phyloP scores from a whole-genome alignment of 2,888 invertebrate species.

The Macrophya alboannulata region DNA sequence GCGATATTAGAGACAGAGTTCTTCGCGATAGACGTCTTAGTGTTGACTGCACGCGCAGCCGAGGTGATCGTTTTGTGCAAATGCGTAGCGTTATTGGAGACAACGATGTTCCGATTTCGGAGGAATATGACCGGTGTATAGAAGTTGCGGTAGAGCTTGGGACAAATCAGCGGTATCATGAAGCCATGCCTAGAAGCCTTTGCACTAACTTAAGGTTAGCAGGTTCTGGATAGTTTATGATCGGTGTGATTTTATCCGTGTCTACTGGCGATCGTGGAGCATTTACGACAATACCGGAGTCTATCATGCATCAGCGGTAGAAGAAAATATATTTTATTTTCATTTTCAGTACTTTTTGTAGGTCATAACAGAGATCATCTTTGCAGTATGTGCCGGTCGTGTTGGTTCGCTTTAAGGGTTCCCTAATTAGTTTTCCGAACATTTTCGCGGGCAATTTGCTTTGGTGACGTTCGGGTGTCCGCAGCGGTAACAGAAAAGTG shows the following conservation, averaged over 20 bases:
- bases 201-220: slow-evolving; percentile 60
- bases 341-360: too few species aligned
- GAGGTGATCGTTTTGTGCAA: too few species aligned
- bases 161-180: slow-evolving; percentile 58
- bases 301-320: slow-evolving; percentile 62
- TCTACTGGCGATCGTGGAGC: neutral
- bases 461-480: neutral
- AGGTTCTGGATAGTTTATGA: slow-evolving; percentile 48
- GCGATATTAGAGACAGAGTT: too few species aligned
- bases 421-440: neutral
- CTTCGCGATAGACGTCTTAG: too few species aligned
- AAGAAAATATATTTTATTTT: slow-evolving; percentile 65
- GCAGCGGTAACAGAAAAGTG: slow-evolving; percentile 7
- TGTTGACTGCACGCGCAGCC: too few species aligned
- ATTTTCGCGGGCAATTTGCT: neutral
- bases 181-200: slow-evolving; percentile 63
- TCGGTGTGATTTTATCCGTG: neutral
- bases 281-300: slow-evolving; percentile 35
- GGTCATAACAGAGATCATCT: too few species aligned
- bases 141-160: neutral
- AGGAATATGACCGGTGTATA: too few species aligned
- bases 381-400: too few species aligned
- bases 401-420: too few species aligned
- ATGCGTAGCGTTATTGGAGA: neutral
- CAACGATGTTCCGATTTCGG: too few species aligned